These are phyloP conservation scores for Anthoptus insignis DNA, from an alignment of 2,888 invertebrate species.

Conservation along the genomic window DNA sequence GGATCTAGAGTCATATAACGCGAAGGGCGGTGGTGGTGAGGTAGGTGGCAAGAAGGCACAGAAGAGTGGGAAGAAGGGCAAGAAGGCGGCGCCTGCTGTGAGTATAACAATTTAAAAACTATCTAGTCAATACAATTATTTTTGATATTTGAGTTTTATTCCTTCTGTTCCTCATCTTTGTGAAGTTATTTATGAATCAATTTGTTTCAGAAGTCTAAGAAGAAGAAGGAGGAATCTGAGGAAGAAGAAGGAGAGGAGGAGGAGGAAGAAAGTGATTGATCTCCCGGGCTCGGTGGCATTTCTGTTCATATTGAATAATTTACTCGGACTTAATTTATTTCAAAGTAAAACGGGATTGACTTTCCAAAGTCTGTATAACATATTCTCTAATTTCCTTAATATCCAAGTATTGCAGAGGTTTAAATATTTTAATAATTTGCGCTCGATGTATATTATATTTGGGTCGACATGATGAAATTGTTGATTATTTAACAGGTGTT, in stretches of 20 bases:
- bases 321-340: constrained; percentile 87
- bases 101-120: too few species aligned
- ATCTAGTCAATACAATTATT: too few species aligned
- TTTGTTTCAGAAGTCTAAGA: constrained; percentile 76
- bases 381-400: constrained; percentile 43
- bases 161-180: too few species aligned
- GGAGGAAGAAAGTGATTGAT: constrained; percentile 90
- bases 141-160: too few species aligned
- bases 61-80: constrained; percentile 87
- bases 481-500: constrained; percentile 68
- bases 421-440: constrained; percentile 43
- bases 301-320: constrained; percentile 86
- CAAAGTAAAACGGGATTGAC: constrained; percentile 83
- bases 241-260: constrained; percentile 89
- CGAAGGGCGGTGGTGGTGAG: constrained; percentile 90
- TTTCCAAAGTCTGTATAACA: constrained; percentile 81
- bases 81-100: constrained; percentile 79
- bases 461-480: constrained; percentile 68
- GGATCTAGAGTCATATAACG: constrained; percentile 96
- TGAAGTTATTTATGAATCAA: constrained; percentile 30
- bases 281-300: constrained; percentile 74
- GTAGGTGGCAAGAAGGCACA: constrained; percentile 84
- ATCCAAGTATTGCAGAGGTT: constrained; percentile 45
- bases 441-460: constrained; percentile 57
- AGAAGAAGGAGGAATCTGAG: constrained; percentile 89